Evolutionary conservation across 2,113 vertebrate species (phyloP).

Genomic region (Percina caprodes): DNA sequence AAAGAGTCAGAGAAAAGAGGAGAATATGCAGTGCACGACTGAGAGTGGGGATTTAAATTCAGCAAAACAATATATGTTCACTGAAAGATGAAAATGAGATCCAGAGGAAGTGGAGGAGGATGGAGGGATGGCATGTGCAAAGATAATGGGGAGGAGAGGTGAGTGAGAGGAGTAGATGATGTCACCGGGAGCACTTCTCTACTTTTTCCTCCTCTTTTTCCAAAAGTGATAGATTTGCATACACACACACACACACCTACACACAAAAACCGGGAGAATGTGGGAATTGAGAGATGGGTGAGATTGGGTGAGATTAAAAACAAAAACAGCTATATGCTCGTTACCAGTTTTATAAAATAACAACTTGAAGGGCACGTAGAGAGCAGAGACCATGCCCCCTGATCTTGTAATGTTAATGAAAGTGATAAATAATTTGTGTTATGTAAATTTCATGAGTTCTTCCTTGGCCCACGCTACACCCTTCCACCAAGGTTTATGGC

Average conservation of each 20-base stretch:
- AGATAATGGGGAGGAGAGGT: constrained; percentile 54
- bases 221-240: constrained; percentile 15
- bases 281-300: too few relatives aligned
- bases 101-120: constrained; percentile 8
- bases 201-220: background rate
- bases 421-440: too few relatives aligned
- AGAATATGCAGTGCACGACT: constrained; percentile 15
- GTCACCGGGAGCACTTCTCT: constrained; percentile 23
- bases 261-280: background rate
- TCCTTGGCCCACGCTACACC: too few relatives aligned
- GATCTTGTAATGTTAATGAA: too few relatives aligned
- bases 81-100: constrained; percentile 50
- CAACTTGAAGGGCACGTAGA: background rate
- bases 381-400: too few relatives aligned
- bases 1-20: constrained; percentile 15
- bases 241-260: constrained; percentile 1
- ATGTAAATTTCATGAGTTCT: too few relatives aligned
- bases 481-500: too few relatives aligned
- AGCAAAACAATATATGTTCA: constrained; percentile 57
- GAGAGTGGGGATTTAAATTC: constrained; percentile 52
- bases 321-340: constrained; percentile 14
- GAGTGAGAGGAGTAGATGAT: constrained; percentile 51
- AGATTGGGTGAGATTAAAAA: background rate
- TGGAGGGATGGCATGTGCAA: constrained; percentile 21
- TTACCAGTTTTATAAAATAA: constrained; percentile 1